phyloP scores from a whole-genome alignment of 2,797 vertebrate genomes.

The Atherinosoma microstoma region DNA sequence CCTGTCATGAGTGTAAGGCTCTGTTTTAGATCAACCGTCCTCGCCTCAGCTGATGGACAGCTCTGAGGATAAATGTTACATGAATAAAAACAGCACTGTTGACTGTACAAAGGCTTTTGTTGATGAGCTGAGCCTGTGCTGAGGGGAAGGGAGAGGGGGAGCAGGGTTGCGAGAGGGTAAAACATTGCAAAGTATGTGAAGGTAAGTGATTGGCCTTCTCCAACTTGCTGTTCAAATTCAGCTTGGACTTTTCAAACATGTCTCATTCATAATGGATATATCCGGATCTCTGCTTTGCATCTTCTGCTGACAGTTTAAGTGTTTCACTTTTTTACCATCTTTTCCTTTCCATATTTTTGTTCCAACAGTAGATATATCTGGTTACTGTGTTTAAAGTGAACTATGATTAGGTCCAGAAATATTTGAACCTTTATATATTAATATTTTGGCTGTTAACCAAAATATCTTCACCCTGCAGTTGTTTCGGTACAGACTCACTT shows the following conservation, averaged over 20 bases:
- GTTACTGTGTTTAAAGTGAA: neutral
- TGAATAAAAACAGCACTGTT: slow-evolving; percentile 79
- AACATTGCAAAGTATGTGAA: slow-evolving; percentile 46
- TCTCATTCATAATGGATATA: slow-evolving; percentile 84
- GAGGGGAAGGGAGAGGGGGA: slow-evolving; percentile 39
- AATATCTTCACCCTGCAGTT: neutral
- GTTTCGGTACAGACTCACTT: neutral
- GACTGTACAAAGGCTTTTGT: slow-evolving; percentile 73
- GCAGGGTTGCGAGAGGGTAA: slow-evolving; percentile 68
- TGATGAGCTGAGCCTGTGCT: slow-evolving; percentile 76
- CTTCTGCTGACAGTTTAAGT: slow-evolving; percentile 81
- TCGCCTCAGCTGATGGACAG: slow-evolving; percentile 74
- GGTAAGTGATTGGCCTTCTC: slow-evolving; percentile 59
- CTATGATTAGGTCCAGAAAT: neutral
- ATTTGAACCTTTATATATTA: neutral
- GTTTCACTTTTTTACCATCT: slow-evolving; percentile 49
- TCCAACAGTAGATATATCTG: slow-evolving; percentile 6
- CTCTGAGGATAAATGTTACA: slow-evolving; percentile 79
- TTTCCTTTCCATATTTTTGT: slow-evolving; percentile 26
- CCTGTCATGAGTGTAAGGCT: slow-evolving; percentile 76
- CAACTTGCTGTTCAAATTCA: slow-evolving; percentile 59
- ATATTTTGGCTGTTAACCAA: neutral
- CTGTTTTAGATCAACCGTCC: slow-evolving; percentile 83
- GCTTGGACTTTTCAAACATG: slow-evolving; percentile 77
- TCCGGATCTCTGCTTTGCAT: slow-evolving; percentile 84